Base-by-base conservation (phyloP, 2,113 vertebrate genomes). In the Strix uralensis region DNA sequence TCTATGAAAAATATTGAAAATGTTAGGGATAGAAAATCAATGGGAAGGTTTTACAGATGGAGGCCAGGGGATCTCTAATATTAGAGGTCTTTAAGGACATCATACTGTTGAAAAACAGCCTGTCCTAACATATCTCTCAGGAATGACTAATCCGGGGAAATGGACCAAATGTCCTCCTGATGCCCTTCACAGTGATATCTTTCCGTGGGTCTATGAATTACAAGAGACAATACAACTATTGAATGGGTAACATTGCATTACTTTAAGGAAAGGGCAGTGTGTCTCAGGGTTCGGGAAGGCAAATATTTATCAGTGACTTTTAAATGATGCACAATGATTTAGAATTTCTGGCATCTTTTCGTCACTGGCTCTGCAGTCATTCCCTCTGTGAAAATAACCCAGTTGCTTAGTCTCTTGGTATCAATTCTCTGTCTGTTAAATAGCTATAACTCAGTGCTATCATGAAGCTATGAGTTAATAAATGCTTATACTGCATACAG, bases 331-430 rank as follows among this genome's bases (percentile, higher is more conserved):
- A 58, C 12, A 40, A 6, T 75, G 47, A 61, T 81, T 94, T 87
- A 92, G 70, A 89, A 87, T 62, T 94, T 65, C 58, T 96, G 83
- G 54, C 40, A 75, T 75, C 36, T 79, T 94, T 92, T 92, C 54
- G 54, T 71, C 59, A 26, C 70, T 82, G 66, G 25, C n/a, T 89
- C 29, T 82, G 54, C 73, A 82, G n/a, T 58, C 49, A 66, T 66
- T 95, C 62, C 42, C 70, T 95, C 62, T 58, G 51, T 82, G 84
- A 92, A 94, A 91, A 92, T 72, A 96, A 89, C 11, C 34, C 66
- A 62, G n/a, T 86, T 75, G n/a, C 62, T 93, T 80, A 70, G 73
- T 49, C 74, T 94, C 73, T 85, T 79, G 83, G 13, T 97, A 74
- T 71, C 61, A 90, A 49, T 67, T 57, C 25, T 82, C 32, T 80